Evolutionary conservation across 1,140 invertebrate genomes (phyloP).

Genomic region (Eciton burchellii): DNA sequence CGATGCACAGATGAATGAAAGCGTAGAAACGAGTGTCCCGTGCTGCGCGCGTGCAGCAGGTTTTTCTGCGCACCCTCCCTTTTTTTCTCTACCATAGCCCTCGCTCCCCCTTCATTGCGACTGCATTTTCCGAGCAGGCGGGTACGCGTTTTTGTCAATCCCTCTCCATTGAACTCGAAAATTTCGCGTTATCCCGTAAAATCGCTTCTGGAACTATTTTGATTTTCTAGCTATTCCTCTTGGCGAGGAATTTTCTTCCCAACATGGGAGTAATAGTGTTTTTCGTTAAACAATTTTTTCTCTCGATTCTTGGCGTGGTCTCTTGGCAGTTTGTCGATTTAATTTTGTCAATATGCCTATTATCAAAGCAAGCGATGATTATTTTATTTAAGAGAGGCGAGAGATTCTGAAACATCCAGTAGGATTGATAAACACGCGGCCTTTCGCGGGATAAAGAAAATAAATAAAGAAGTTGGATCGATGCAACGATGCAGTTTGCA

Average conservation of each 20-base stretch:
- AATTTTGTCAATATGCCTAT: not conserved
- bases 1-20: constrained; percentile 26
- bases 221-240: not conserved
- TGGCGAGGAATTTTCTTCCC: not conserved
- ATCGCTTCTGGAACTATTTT: not conserved
- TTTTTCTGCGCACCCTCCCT: constrained; percentile 42
- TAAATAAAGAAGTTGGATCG: not conserved
- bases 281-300: not conserved
- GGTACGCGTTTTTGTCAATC: constrained; percentile 41
- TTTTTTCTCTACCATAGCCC: not conserved
- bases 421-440: not conserved
- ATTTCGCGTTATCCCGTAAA: constrained; percentile 21
- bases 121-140: constrained; percentile 39
- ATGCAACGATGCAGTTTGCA: not conserved
- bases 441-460: not conserved
- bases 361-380: not conserved
- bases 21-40: constrained; percentile 38
- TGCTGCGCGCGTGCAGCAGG: constrained; percentile 47
- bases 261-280: not conserved
- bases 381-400: not conserved
- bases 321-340: not conserved
- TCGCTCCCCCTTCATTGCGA: not conserved
- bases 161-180: constrained; percentile 10
- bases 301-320: not conserved
- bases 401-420: not conserved